Evolutionary conservation across 2,888 invertebrate genomes (phyloP).

Genomic region (Sipha maydis): DNA sequence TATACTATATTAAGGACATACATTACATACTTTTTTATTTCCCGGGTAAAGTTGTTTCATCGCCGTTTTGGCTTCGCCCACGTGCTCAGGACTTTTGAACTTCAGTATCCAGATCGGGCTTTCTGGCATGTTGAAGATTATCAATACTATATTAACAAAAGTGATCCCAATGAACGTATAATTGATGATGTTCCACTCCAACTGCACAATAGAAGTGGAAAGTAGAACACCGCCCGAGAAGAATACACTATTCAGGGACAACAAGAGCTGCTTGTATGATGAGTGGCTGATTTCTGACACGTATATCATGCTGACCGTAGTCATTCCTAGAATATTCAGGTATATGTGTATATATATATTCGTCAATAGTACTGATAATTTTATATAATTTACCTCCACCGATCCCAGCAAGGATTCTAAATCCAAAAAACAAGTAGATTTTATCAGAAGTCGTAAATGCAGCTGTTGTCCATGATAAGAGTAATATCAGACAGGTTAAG

Average conservation of each 20-base stretch:
- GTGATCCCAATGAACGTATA: constrained; percentile 68
- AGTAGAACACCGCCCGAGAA: constrained; percentile 72
- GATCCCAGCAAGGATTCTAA: constrained; percentile 71
- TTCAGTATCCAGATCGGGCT: constrained; percentile 72
- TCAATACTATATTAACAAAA: constrained; percentile 66
- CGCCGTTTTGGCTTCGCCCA: constrained; percentile 52
- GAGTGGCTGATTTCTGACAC: constrained; percentile 73
- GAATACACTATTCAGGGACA: constrained; percentile 72
- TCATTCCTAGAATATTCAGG: constrained; percentile 68
- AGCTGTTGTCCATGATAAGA: constrained; percentile 70
- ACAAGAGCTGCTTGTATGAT: constrained; percentile 70
- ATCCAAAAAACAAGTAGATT: constrained; percentile 68
- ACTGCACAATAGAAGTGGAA: constrained; percentile 70
- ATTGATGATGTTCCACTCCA: constrained; percentile 70
- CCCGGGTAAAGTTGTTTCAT: constrained; percentile 63
- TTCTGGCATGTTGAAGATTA: constrained; percentile 70
- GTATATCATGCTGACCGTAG: constrained; percentile 71
- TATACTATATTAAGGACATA: not conserved
- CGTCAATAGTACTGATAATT: too few relatives aligned
- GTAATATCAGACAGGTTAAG: constrained; percentile 69
- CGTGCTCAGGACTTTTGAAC: constrained; percentile 62
- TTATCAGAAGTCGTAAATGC: constrained; percentile 68
- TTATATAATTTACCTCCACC: constrained; percentile 68
- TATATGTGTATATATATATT: not conserved
- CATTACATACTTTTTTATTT: constrained; percentile 45